Evolutionary conservation across 2,888 invertebrate species (phyloP).

Genomic region (Drosophila subsilvestris): DNA sequence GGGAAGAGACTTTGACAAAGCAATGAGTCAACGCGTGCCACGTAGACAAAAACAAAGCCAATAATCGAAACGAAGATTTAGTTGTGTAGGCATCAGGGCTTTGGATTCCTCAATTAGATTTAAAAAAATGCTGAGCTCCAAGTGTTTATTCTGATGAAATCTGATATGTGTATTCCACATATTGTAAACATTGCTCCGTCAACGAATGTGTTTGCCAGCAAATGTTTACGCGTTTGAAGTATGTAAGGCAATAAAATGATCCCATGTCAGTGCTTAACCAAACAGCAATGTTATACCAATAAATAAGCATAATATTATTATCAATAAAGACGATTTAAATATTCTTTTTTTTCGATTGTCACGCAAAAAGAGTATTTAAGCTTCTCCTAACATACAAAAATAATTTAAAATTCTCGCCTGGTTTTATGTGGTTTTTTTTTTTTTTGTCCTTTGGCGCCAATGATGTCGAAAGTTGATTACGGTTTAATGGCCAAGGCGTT

Average conservation of each 20-base stretch:
- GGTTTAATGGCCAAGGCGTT: conserved; percentile 75
- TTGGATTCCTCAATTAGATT: neutral
- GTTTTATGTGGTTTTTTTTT: conserved; percentile 14
- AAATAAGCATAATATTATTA: neutral
- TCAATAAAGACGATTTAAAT: too few species aligned
- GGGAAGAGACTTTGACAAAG: too few species aligned
- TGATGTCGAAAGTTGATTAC: conserved; percentile 73
- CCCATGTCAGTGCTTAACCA: too few species aligned
- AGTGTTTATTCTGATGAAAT: neutral
- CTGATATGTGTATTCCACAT: neutral
- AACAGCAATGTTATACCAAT: too few species aligned
- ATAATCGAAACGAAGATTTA: too few species aligned
- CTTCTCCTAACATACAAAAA: neutral
- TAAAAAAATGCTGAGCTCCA: neutral
- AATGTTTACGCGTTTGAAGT: neutral
- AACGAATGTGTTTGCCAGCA: neutral
- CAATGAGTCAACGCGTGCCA: neutral
- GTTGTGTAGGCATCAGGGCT: neutral
- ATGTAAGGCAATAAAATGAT: too few species aligned
- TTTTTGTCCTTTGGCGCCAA: conserved; percentile 50
- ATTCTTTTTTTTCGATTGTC: neutral
- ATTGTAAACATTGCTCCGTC: neutral
- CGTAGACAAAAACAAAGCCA: too few species aligned
- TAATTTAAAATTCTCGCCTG: neutral
- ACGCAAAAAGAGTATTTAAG: conserved; percentile 10